A percentile compares a stretch with the other conserved stretches of the same genome.
phyloP scores from a whole-genome alignment of 2,113 vertebrate species.

The Rhinolophus sinicus region DNA sequence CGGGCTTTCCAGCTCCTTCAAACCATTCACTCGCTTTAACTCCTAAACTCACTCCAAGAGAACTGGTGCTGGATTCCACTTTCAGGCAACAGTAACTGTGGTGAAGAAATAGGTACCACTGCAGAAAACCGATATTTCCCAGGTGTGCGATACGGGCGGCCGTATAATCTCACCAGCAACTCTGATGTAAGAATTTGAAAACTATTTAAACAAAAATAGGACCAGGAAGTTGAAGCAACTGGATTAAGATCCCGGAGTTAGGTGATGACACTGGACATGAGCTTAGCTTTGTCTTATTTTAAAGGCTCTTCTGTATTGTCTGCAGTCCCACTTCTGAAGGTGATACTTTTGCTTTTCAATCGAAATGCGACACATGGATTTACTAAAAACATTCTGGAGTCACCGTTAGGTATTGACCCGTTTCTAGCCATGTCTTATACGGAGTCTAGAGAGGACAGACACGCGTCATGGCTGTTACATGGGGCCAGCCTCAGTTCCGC shows the following conservation, averaged over 20 bases:
- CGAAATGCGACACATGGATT: not conserved
- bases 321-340: too few species aligned
- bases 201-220: not conserved
- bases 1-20: not conserved
- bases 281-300: not conserved
- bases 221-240: not conserved
- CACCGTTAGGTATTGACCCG: fast-evolving
- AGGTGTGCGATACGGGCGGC: not conserved
- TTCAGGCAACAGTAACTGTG: not conserved
- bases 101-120: not conserved
- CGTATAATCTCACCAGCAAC: too few species aligned
- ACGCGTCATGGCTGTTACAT: fast-evolving
- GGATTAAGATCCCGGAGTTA: not conserved
- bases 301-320: not conserved
- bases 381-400: not conserved
- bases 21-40: not conserved
- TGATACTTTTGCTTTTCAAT: too few species aligned
- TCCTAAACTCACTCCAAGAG: not conserved
- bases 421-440: fast-evolving
- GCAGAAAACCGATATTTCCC: not conserved
- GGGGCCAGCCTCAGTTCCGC: too few species aligned
- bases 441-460: too few species aligned
- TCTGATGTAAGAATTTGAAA: not conserved
- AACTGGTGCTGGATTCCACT: not conserved
- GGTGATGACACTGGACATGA: not conserved